A percentile compares a stretch with the other conserved stretches of the same genome.
Evolutionary conservation across 2,888 invertebrate genomes (phyloP).

Genomic region (Rotaria sp.): DNA sequence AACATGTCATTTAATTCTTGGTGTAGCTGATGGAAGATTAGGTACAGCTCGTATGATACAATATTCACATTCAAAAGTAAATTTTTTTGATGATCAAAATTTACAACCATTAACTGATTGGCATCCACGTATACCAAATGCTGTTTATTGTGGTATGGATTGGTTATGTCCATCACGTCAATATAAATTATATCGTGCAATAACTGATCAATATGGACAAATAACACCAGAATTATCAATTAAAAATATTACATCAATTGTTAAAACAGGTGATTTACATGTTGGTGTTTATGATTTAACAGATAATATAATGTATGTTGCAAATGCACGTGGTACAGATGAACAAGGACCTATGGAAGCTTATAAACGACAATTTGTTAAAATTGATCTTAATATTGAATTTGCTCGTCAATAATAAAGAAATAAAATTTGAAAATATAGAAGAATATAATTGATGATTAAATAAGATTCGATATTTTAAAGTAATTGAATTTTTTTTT

Average conservation of each 20-base stretch:
- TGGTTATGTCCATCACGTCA: conserved; percentile 35
- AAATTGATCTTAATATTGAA: conserved; percentile 29
- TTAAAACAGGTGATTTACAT: conserved; percentile 35
- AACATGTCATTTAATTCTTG: conserved; percentile 39
- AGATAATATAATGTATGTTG: conserved; percentile 36
- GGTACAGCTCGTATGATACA: conserved; percentile 38
- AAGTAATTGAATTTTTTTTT: no score
- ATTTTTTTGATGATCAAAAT: conserved; percentile 38
- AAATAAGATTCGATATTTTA: no score
- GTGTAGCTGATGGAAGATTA: conserved; percentile 38
- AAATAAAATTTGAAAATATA: neutral
- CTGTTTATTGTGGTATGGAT: conserved; percentile 39
- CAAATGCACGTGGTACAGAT: conserved; percentile 36
- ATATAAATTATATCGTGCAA: conserved; percentile 12
- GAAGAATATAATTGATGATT: neutral
- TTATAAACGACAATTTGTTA: conserved; percentile 33
- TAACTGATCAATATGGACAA: conserved; percentile 35
- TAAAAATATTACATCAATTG: conserved; percentile 32
- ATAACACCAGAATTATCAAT: conserved; percentile 37
- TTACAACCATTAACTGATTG: conserved; percentile 38
- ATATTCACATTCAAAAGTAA: conserved; percentile 36
- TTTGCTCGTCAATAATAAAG: neutral
- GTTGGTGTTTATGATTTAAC: conserved; percentile 39
- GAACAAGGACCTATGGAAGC: conserved; percentile 39
- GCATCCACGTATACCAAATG: conserved; percentile 40